Percentiles rank a stretch among this genome's conserved stretches.
These are phyloP conservation scores for Philaethria dido DNA, from an alignment of 2,888 invertebrate genomes.

Conservation along the genomic window DNA sequence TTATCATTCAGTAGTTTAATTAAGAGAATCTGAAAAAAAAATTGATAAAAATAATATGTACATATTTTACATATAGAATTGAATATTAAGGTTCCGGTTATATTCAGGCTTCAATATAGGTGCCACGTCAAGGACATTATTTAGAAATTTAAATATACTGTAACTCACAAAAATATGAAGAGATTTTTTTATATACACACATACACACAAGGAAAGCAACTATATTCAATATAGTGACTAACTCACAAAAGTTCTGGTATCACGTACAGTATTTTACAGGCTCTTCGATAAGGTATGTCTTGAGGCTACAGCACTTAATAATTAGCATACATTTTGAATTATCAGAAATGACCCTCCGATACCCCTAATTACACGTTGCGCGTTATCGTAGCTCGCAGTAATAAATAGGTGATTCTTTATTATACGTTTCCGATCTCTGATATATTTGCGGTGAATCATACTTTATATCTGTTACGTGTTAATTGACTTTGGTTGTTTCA, in stretches of 20 bases:
- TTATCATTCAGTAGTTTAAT: too few relatives aligned
- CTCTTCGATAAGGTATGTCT: constrained; percentile 54
- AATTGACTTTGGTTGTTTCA: constrained; percentile 60
- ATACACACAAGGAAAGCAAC: neutral
- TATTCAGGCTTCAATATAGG: too few relatives aligned
- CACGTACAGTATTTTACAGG: constrained; percentile 34
- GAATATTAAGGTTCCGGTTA: too few relatives aligned
- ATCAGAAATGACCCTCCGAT: constrained; percentile 78
- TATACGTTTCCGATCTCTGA: constrained; percentile 68
- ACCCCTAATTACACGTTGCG: constrained; percentile 74
- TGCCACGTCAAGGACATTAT: too few relatives aligned
- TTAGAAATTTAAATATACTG: too few relatives aligned
- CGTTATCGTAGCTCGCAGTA: constrained; percentile 59
- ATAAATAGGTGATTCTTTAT: constrained; percentile 76
- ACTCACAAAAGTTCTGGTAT: constrained; percentile 9
- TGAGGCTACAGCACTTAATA: constrained; percentile 71
- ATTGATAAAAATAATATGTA: too few relatives aligned
- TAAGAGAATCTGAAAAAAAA: too few relatives aligned
- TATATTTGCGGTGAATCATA: constrained; percentile 71
- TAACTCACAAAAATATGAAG: neutral
- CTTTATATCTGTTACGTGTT: constrained; percentile 65
- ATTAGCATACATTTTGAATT: constrained; percentile 83
- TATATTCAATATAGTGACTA: neutral
- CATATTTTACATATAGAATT: too few relatives aligned
- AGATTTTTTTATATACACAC: neutral